These are phyloP conservation scores for Phalangium opilio DNA, from an alignment of 2,888 invertebrate genomes.

Conservation along the genomic window DNA sequence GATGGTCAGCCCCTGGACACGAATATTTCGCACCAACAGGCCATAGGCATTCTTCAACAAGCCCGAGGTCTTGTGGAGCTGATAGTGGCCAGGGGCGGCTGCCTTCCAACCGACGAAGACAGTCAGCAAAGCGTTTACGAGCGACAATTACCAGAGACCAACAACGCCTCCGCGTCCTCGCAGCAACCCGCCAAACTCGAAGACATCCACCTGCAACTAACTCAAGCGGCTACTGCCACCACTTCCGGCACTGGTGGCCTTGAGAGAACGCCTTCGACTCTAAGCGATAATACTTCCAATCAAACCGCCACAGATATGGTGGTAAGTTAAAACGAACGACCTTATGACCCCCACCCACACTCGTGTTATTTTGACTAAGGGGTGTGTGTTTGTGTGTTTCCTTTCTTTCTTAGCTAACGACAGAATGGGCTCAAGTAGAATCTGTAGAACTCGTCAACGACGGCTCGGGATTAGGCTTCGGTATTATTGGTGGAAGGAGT, in stretches of 20 bases:
- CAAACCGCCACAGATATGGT: conserved; percentile 50
- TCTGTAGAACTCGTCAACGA: conserved; percentile 94
- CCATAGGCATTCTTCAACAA: conserved; percentile 56
- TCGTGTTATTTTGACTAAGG: too few species aligned
- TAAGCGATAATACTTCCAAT: conserved; percentile 42
- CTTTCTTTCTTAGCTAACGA: conserved; percentile 55
- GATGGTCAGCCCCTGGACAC: conserved; percentile 52
- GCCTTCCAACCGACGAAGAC: conserved; percentile 29
- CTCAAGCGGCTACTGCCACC: conserved; percentile 25
- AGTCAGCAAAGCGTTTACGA: not conserved
- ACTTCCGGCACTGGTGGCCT: conserved; percentile 28
- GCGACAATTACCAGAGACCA: too few species aligned
- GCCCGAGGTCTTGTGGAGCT: conserved; percentile 42
- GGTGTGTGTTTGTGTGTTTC: not conserved
- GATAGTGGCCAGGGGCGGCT: conserved; percentile 30
- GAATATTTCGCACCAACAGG: conserved; percentile 69
- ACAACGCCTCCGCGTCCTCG: too few species aligned
- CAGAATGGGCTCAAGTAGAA: conserved; percentile 99
- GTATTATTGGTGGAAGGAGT: conserved; percentile 85
- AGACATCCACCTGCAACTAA: too few species aligned
- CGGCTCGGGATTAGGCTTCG: conserved; percentile 94
- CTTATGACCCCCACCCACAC: not conserved
- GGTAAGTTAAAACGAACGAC: conserved; percentile 34
- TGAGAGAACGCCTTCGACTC: conserved; percentile 42
- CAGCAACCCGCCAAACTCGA: not conserved